Base-by-base conservation (phyloP, 2,888 invertebrate species). In the Drosophila robusta region DNA sequence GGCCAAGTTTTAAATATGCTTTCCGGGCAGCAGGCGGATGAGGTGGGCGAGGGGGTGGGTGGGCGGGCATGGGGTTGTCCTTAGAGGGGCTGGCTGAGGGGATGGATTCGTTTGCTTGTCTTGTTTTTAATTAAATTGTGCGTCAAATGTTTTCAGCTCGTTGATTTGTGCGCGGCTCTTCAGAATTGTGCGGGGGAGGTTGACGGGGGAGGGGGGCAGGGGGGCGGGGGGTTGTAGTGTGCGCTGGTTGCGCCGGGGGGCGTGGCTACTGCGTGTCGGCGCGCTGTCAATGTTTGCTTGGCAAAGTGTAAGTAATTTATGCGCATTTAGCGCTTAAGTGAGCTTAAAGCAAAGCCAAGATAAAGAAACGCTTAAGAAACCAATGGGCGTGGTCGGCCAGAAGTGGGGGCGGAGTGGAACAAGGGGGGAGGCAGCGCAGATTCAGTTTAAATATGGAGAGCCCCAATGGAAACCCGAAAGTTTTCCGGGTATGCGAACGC, bases 261-360 rank as follows among this genome's bases (percentile, higher is more conserved):
- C 65, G 66, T 69, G 65, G 70, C 55, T 36, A 12, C 55, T 61
- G 74, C 73, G 77, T 76, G 76, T 76, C 55, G 72, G 63, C 65
- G 29, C 50, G 67, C 75, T 78, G 84, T 85, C 87, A 84, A 87
- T 87, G 87, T 84, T 85, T 85, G 87, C 80, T 75, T 74, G 80
- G 71, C 75, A 82, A 87, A 85, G 87, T 84, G 87, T 85, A 82
- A 87, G 82, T 87, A 85, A 87, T 85, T 85, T 87, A 85, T 85
- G 87, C 87, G 84, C 87, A 85, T 85, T 85, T 87, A 85, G 87
- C 81, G 81, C 84, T 87, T 68, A 87, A 85, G 84, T 87, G 87
- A 73, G 84, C 84, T 87, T 75, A 84, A 79, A 85, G 61, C 69
- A 70, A 72, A 77, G 75, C 82, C 52, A 79, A 72, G 71, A 74